These are phyloP conservation scores for Drosophila pallidifrons DNA, from an alignment of 1,140 invertebrate species.

Conservation along the genomic window DNA sequence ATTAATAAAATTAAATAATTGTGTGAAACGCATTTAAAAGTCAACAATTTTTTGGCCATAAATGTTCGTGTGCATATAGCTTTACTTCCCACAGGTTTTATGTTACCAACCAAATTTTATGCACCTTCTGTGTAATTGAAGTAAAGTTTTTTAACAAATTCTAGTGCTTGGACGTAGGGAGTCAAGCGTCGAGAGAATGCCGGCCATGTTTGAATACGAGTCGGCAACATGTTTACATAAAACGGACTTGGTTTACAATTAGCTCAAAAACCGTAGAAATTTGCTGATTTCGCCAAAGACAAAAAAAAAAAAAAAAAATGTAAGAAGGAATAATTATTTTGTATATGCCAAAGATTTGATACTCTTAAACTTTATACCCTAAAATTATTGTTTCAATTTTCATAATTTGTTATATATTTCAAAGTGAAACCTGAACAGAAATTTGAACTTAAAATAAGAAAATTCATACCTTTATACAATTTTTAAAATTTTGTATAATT, in stretches of 20 bases:
- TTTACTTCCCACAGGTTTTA: slow-evolving; percentile 81
- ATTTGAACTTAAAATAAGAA: no score
- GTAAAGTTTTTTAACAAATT: slow-evolving; percentile 47
- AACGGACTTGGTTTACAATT: slow-evolving; percentile 73
- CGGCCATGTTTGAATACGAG: slow-evolving; percentile 75
- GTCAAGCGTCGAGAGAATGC: slow-evolving; percentile 11
- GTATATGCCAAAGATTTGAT: background rate
- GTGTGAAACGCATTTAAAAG: slow-evolving; percentile 61
- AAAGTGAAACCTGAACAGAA: no score
- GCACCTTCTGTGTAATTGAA: slow-evolving; percentile 68
- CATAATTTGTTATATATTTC: no score
- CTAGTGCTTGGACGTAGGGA: background rate
- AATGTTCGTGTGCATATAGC: slow-evolving; percentile 60
- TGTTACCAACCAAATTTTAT: slow-evolving; percentile 62
- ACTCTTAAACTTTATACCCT: background rate
- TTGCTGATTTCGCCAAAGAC: slow-evolving; percentile 61
- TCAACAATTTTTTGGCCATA: slow-evolving; percentile 47
- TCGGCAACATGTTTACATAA: slow-evolving; percentile 83
- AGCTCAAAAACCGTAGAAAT: slow-evolving; percentile 55
- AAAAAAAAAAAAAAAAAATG: background rate
- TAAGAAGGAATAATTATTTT: background rate
- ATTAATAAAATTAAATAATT: slow-evolving; percentile 80
- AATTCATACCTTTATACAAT: no score
- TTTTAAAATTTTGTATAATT: no score
- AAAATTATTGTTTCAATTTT: no score